Base-by-base conservation (phyloP, 2,113 vertebrate genomes). In the Larimichthys polyactis region DNA sequence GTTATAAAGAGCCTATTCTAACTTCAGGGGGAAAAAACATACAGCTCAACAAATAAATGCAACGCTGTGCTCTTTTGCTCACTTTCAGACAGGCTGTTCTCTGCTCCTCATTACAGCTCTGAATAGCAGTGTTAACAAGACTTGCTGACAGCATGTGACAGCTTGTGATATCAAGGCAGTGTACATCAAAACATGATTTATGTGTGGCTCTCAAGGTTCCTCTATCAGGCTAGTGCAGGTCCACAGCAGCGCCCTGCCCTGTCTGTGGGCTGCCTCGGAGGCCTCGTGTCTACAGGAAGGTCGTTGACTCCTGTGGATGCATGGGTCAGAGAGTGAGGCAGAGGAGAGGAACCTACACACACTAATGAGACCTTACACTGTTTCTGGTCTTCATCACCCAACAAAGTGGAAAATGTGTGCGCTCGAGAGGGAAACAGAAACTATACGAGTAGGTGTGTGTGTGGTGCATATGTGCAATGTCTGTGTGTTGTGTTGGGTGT, bases 171-270 rank as follows among this genome's bases (percentile, higher is more conserved):
- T 93, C 87, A 85, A 87, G 81, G 71, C 86, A 86, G 87, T 69
- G 88, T 79, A 92, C 91, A 92, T 92, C 91, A 91, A 91, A 90
- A 94, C 87, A 90, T 93, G 92, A 95, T 93, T 93, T 93, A 91
- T 93, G 87, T 89, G 82, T 72, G 71, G 82, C 71, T 89, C 89
- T 85, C 84, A 81, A 85, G 89, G 77, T 82, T 89, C 64, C 86
- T 78, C 81, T 91, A 92, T 91, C 91, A 62, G 85, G 49, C 82
- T 40, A 59, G 68, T 79, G 83, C 89, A 88, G 92, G 85, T 92
- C 89, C 83, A 75, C 65, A 71, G 80, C 76, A 64, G 90, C 22
- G 55, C 69, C 73, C 78, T 86, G 64, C 82, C 74, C 86, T 77
- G 85, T 92, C 88, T 85, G 78, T 36, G 68, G 75, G 82, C 78